Percentiles rank a stretch among this genome's conserved stretches.
phyloP scores from a whole-genome alignment of 2,888 invertebrate species.

The Antitype chi region DNA sequence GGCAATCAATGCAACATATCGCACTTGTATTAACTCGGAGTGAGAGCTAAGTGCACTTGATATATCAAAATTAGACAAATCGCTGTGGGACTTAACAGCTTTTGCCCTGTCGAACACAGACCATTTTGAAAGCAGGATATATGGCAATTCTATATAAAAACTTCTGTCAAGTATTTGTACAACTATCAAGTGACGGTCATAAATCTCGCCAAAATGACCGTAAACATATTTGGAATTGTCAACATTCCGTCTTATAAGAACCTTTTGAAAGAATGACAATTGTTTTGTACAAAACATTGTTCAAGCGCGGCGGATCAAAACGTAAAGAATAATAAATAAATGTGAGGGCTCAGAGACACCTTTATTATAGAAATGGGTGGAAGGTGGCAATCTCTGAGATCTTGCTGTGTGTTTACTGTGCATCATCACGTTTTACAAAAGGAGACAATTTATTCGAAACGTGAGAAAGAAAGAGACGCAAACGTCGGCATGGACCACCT shows the following conservation, averaged over 20 bases:
- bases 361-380: conserved; percentile 76
- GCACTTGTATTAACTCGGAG: conserved; percentile 47
- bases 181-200: conserved; percentile 34
- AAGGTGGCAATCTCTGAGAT: conserved; percentile 81
- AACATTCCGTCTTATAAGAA: conserved; percentile 52
- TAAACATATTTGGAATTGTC: conserved; percentile 40
- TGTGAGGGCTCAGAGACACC: conserved; percentile 72
- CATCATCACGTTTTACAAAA: conserved; percentile 80
- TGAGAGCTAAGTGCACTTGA: conserved; percentile 32
- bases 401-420: conserved; percentile 76
- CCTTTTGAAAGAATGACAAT: conserved; percentile 49
- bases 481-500: conserved; percentile 81
- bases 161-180: conserved; percentile 18
- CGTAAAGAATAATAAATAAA: conserved; percentile 74
- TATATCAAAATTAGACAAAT: conserved; percentile 20
- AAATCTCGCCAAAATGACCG: conserved; percentile 33
- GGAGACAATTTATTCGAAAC: conserved; percentile 76
- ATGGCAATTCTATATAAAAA: not conserved
- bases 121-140: conserved; percentile 13
- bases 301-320: conserved; percentile 72
- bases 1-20: conserved; percentile 72
- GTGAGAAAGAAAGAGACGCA: conserved; percentile 75
- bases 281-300: conserved; percentile 66
- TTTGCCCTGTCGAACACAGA: not conserved
- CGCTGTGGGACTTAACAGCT: not conserved